These are phyloP conservation scores for Arothron firmamentum DNA, from an alignment of 2,113 vertebrate genomes.

Conservation along the genomic window DNA sequence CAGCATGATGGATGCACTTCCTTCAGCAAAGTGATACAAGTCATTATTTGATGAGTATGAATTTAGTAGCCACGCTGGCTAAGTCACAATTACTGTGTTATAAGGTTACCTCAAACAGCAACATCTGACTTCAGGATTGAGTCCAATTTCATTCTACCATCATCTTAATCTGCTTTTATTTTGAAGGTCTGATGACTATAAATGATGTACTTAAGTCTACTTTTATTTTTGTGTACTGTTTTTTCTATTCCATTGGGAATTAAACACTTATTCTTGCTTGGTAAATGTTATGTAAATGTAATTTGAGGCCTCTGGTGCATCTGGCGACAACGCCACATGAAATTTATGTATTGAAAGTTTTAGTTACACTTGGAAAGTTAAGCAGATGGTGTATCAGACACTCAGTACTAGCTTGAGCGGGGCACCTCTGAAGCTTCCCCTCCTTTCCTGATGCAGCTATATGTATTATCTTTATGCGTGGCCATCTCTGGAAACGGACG, in stretches of 20 bases:
- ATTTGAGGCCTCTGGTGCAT: conserved; percentile 71
- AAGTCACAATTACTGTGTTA: conserved; percentile 28
- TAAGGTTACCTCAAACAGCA: conserved; percentile 18
- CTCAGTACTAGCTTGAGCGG: conserved; percentile 6
- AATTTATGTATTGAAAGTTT: conserved; percentile 86
- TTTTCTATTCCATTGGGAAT: conserved; percentile 6
- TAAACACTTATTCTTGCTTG: conserved; percentile 41
- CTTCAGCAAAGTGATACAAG: conserved; percentile 61
- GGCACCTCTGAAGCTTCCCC: conserved; percentile 26
- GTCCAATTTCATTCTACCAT: conserved; percentile 8
- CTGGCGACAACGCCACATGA: conserved; percentile 69
- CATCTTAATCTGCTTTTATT: too few relatives aligned
- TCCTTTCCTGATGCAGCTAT: conserved; percentile 56
- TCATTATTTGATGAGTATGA: conserved; percentile 74
- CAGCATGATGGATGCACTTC: conserved; percentile 68
- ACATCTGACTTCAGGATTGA: conserved; percentile 9
- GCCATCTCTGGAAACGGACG: conserved; percentile 74
- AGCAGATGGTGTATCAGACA: conserved; percentile 82
- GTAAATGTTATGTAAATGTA: conserved; percentile 65
- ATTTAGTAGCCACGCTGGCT: conserved; percentile 54
- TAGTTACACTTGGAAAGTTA: conserved; percentile 88
- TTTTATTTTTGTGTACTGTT: too few relatives aligned
- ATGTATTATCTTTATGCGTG: conserved; percentile 78
- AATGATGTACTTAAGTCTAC: too few relatives aligned
- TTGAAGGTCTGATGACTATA: too few relatives aligned